Evolutionary conservation across 2,888 invertebrate species (phyloP).

Genomic region (Byasa hedistus): DNA sequence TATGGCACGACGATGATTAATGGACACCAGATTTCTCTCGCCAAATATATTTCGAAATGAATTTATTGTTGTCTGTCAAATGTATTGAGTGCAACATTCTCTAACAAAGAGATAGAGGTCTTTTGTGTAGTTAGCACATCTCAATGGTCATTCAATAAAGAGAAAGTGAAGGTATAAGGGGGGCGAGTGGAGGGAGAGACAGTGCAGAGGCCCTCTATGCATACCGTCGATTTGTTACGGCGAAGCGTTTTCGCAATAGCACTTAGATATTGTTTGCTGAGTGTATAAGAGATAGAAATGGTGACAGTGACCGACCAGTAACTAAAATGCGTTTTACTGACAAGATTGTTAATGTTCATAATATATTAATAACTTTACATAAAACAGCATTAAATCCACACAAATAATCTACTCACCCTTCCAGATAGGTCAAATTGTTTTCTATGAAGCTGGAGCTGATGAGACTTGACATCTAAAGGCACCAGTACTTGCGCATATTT

Average conservation of each 20-base stretch:
- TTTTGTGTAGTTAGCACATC: constrained; percentile 28
- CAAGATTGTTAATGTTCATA: too few species aligned
- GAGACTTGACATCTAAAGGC: too few species aligned
- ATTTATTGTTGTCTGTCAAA: constrained; percentile 22
- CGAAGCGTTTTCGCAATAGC: constrained; percentile 1
- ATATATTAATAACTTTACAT: too few species aligned
- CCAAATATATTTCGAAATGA: constrained; percentile 14
- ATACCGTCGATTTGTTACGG: neutral
- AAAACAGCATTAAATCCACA: too few species aligned
- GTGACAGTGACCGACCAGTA: too few species aligned
- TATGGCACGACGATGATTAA: neutral
- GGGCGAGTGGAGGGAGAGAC: constrained; percentile 4
- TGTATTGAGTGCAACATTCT: constrained; percentile 19
- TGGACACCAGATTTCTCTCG: constrained; percentile 16
- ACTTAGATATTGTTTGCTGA: constrained; percentile 17
- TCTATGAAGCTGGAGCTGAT: too few species aligned
- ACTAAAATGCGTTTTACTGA: too few species aligned
- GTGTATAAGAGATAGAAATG: neutral
- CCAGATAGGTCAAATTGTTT: too few species aligned
- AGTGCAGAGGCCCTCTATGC: constrained; percentile 6
- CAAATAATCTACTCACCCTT: too few species aligned
- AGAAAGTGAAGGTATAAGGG: constrained; percentile 16
- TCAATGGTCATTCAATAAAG: constrained; percentile 26
- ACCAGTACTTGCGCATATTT: too few species aligned
- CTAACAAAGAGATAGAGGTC: constrained; percentile 21